These are phyloP conservation scores for Autographa pulchrina DNA, from an alignment of 2,888 invertebrate species.

Conservation along the genomic window DNA sequence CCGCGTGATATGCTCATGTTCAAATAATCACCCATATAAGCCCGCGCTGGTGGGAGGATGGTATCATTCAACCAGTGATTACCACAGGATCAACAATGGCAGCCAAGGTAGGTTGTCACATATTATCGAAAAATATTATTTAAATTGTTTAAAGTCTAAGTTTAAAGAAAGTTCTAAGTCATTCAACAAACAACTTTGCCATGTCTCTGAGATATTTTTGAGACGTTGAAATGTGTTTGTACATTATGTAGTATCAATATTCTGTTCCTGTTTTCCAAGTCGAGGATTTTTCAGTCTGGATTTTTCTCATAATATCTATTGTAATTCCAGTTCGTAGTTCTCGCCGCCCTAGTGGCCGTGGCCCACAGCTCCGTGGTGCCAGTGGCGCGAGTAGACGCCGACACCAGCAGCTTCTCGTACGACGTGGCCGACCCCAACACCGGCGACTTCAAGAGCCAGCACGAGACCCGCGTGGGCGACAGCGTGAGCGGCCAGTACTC, in stretches of 20 bases:
- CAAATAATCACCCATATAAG: too few relatives aligned
- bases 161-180: too few relatives aligned
- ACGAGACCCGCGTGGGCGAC: slow-evolving; percentile 85
- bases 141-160: too few relatives aligned
- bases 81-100: slow-evolving; percentile 74
- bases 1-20: too few relatives aligned
- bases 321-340: slow-evolving; percentile 77
- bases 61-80: slow-evolving; percentile 74
- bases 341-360: slow-evolving; percentile 75
- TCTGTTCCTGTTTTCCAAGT: too few relatives aligned
- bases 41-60: slow-evolving; percentile 41
- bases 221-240: too few relatives aligned
- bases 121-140: background rate
- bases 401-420: slow-evolving; percentile 85
- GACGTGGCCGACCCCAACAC: slow-evolving; percentile 88
- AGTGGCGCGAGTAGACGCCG: slow-evolving; percentile 72
- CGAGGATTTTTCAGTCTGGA: too few relatives aligned
- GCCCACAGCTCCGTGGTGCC: slow-evolving; percentile 78
- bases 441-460: slow-evolving; percentile 89
- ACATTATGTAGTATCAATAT: too few relatives aligned
- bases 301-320: background rate
- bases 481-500: slow-evolving; percentile 88
- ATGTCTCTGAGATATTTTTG: too few relatives aligned
- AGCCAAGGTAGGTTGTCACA: slow-evolving; percentile 72
- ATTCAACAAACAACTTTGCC: too few relatives aligned